A percentile compares a stretch with the other conserved stretches of the same genome.
Evolutionary conservation across 2,888 invertebrate genomes (phyloP).

Genomic region (Strigamia crassipes): DNA sequence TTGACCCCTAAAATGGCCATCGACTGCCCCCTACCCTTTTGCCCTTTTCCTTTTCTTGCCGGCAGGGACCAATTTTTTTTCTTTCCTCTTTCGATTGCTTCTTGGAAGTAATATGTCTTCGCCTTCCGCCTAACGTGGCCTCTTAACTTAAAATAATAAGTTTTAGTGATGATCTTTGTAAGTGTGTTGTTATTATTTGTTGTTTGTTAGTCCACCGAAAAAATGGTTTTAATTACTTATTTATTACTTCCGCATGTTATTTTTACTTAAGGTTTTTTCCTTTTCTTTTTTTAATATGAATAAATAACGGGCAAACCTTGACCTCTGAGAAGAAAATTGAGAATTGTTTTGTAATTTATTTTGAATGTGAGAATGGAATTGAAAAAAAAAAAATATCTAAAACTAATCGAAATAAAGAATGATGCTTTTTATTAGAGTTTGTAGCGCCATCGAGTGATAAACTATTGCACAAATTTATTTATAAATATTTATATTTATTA

Average conservation of each 20-base stretch:
- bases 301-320: background rate
- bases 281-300: background rate
- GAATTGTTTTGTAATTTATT: constrained; percentile 1
- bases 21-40: constrained; percentile 11
- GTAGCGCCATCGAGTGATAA: constrained; percentile 3
- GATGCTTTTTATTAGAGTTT: constrained; percentile 8
- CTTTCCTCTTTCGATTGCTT: background rate
- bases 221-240: background rate
- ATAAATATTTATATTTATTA: background rate
- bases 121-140: constrained; percentile 38
- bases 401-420: background rate
- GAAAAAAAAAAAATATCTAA: background rate
- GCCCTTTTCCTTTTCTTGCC: constrained; percentile 24
- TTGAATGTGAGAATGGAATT: background rate
- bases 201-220: constrained; percentile 12
- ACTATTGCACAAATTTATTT: constrained; percentile 17
- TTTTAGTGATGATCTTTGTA: constrained; percentile 24
- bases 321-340: background rate
- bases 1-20: constrained; percentile 35
- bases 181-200: constrained; percentile 25
- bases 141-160: constrained; percentile 4
- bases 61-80: constrained; percentile 32
- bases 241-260: constrained; percentile 17
- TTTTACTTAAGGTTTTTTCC: background rate
- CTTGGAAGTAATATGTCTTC: constrained; percentile 20